These are phyloP conservation scores for Varecia variegata DNA, from an alignment of 2,797 vertebrate species.

Conservation along the genomic window DNA sequence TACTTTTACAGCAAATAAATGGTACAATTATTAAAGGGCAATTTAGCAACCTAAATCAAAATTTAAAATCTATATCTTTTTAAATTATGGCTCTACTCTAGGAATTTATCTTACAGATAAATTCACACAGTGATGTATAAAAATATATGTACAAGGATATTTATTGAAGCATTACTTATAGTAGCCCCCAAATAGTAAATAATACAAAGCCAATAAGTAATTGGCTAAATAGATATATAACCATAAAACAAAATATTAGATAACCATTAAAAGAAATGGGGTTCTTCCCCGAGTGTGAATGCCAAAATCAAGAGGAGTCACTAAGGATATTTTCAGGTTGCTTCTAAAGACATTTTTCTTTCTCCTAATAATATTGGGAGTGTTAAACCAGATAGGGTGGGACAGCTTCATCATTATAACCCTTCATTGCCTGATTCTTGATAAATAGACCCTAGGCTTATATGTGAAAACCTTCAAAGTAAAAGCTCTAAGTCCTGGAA, in stretches of 20 bases:
- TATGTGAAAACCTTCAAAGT: background rate
- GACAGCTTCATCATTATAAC: background rate
- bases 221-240: constrained; percentile 10
- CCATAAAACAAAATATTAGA: background rate
- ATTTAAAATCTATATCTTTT: constrained; percentile 2
- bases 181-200: background rate
- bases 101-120: background rate
- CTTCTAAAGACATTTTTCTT: background rate
- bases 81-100: background rate
- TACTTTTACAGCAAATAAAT: too few relatives aligned
- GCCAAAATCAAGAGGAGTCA: constrained; percentile 5
- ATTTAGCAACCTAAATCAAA: background rate
- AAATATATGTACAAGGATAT: background rate
- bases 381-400: background rate
- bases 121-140: background rate
- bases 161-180: background rate
- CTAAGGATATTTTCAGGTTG: background rate
- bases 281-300: background rate
- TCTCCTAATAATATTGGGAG: background rate
- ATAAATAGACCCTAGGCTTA: background rate
- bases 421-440: background rate
- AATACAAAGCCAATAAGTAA: background rate
- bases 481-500: background rate
- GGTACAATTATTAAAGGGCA: background rate
- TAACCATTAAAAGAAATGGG: background rate